Evolutionary conservation across 2,113 vertebrate species (phyloP).

Genomic region (Datnioides undecimradiatus): DNA sequence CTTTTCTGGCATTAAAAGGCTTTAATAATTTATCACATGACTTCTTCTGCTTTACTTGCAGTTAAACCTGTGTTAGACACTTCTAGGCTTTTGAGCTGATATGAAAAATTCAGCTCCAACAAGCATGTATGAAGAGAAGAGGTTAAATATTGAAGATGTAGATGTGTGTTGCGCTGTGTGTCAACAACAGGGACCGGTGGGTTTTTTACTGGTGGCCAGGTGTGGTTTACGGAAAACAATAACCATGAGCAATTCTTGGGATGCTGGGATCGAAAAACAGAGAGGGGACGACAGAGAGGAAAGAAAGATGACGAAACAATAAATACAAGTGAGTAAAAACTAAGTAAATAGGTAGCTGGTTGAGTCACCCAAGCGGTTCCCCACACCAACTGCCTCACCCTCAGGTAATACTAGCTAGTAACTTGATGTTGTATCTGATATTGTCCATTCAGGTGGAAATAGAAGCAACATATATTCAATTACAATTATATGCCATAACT

Average conservation of each 20-base stretch:
- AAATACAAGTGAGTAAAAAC: too few relatives aligned
- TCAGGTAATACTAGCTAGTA: conserved; percentile 14
- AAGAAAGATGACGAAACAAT: too few relatives aligned
- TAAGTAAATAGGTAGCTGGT: conserved; percentile 32
- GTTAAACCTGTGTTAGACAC: conserved; percentile 50
- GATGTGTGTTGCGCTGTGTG: conserved; percentile 28
- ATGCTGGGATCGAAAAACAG: background rate
- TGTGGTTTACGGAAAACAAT: conserved; percentile 62
- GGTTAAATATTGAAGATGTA: conserved; percentile 71
- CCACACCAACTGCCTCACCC: conserved; percentile 4
- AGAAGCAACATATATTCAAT: too few relatives aligned
- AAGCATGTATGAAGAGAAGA: conserved; percentile 40
- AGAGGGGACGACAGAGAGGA: background rate
- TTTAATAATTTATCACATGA: conserved; percentile 54
- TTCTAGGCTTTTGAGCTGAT: conserved; percentile 24
- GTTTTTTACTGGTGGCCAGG: conserved; percentile 36
- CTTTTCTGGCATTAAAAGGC: conserved; percentile 19
- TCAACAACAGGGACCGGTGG: conserved; percentile 25
- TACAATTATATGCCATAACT: background rate
- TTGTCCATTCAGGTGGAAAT: background rate
- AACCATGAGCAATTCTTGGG: conserved; percentile 12
- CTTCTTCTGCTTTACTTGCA: conserved; percentile 42
- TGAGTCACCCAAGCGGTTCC: conserved; percentile 13
- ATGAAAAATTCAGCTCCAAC: conserved; percentile 63
- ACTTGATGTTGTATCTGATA: conserved; percentile 5